Base-by-base conservation (phyloP, 2,888 invertebrate genomes). In the Quadriops clusia region DNA sequence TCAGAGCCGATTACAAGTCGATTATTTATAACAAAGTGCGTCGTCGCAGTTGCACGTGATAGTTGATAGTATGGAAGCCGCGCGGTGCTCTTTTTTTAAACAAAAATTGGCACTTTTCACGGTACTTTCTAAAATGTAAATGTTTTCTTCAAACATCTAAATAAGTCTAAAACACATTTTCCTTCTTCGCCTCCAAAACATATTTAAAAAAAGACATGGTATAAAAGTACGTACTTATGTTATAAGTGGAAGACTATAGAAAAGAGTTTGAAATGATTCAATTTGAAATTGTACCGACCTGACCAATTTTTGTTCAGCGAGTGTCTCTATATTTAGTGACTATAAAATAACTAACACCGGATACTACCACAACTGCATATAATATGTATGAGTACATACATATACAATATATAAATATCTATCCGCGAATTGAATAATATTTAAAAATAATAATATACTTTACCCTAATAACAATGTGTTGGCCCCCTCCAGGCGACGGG, bases 401-500 rank as follows among this genome's bases (percentile, higher is more conserved):
- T 38, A 21, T 41, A n/a, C n/a, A n/a, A n/a, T n/a, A 51, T 53
- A 50, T 51, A 51, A 53, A 54, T 53, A 50, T 51, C 51, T 51
- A 52, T 53, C n/a, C 50, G 51, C 53, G 51, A 54, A 47, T 53
- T n/a, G 49, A 47, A 49, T 53, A 53, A 48, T 50, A 47, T 51
- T 55, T 48, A 52, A 56, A 53, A 55, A 54, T 56, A 55, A 56
- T 51, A n/a, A n/a, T n/a, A n/a, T n/a, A 41, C 46, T 53, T 50
- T 50, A 53, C 49, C 47, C 55, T 56, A 56, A 55, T 44, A 57
- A 56, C 53, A 56, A 55, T 53, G 45, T 52, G 47, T 51, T 44
- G 30, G 47, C 47, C 46, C 48, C 37, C 10, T 13, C 16, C 11
- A 16, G 23, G n/a, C n/a, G n/a, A n/a, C 13, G 40, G 38, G 44